phyloP scores from a whole-genome alignment of 2,888 invertebrate species.

The Taenaris catops region DNA sequence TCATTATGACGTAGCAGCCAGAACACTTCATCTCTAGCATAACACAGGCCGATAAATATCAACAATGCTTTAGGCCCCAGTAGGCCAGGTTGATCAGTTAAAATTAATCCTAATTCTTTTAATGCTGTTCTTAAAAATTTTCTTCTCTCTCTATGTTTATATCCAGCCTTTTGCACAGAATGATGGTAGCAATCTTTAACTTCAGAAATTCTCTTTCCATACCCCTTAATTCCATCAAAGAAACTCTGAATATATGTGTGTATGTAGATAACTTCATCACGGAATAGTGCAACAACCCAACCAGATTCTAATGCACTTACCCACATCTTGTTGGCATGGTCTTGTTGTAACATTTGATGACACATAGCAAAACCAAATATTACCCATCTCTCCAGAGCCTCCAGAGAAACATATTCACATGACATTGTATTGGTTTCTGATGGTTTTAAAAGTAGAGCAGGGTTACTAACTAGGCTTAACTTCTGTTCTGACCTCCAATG shows the following conservation, averaged over 20 bases:
- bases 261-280: slow-evolving; percentile 98
- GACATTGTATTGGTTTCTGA: slow-evolving; percentile 97
- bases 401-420: slow-evolving; percentile 97
- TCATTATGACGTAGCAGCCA: slow-evolving; percentile 98
- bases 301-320: slow-evolving; percentile 94
- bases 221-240: slow-evolving; percentile 97
- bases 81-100: slow-evolving; percentile 98
- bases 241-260: slow-evolving; percentile 95
- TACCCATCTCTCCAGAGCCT: slow-evolving; percentile 98
- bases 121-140: slow-evolving; percentile 97
- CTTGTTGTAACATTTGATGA: slow-evolving; percentile 92
- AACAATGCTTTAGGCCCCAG: slow-evolving; percentile 98
- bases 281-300: slow-evolving; percentile 96
- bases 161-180: slow-evolving; percentile 94
- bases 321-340: slow-evolving; percentile 94
- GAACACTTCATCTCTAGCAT: slow-evolving; percentile 97
- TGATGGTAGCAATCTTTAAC: slow-evolving; percentile 96
- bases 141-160: slow-evolving; percentile 95
- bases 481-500: slow-evolving; percentile 96
- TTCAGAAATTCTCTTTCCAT: slow-evolving; percentile 94
- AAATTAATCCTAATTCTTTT: slow-evolving; percentile 95
- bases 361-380: slow-evolving; percentile 96
- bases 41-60: slow-evolving; percentile 97
- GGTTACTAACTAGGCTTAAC: slow-evolving; percentile 95
- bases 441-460: slow-evolving; percentile 95